phyloP scores from a whole-genome alignment of 2,888 invertebrate species.

The Cephus pulcher region DNA sequence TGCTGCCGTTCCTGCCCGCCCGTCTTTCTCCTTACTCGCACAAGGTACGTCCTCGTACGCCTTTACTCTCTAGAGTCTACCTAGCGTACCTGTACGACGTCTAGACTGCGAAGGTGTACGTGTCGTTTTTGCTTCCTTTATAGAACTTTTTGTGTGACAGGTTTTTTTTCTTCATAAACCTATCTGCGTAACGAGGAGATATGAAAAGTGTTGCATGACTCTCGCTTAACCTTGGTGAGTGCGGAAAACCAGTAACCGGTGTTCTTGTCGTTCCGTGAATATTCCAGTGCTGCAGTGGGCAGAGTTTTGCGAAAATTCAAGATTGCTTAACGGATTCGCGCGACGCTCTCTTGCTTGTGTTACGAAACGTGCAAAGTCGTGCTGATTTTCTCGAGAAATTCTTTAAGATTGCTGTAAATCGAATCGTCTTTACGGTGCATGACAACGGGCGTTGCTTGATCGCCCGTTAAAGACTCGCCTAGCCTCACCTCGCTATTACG shows the following conservation, averaged over 20 bases:
- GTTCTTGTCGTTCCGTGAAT: background rate
- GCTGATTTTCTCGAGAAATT: background rate
- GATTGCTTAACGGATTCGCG: background rate
- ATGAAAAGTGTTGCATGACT: background rate
- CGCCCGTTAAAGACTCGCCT: conserved; percentile 51
- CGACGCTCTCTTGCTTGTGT: background rate
- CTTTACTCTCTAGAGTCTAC: conserved; percentile 3
- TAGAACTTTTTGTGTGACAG: background rate
- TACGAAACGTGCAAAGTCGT: background rate
- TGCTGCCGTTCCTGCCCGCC: conserved; percentile 3
- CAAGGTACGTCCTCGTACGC: conserved; percentile 40
- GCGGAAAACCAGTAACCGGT: background rate
- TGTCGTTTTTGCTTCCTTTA: background rate
- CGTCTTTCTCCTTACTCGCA: conserved; percentile 50
- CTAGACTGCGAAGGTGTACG: background rate
- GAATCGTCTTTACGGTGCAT: background rate
- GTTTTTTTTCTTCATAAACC: background rate
- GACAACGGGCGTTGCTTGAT: conserved; percentile 37
- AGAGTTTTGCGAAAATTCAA: background rate
- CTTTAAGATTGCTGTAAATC: background rate
- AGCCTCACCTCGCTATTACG: conserved; percentile 24
- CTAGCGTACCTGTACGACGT: background rate
- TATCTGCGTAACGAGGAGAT: background rate
- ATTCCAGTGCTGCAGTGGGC: background rate
- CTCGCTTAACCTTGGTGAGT: background rate